A percentile compares a stretch with the other conserved stretches of the same genome.
phyloP scores from a whole-genome alignment of 2,113 vertebrate genomes.

The Synchiropus splendidus region DNA sequence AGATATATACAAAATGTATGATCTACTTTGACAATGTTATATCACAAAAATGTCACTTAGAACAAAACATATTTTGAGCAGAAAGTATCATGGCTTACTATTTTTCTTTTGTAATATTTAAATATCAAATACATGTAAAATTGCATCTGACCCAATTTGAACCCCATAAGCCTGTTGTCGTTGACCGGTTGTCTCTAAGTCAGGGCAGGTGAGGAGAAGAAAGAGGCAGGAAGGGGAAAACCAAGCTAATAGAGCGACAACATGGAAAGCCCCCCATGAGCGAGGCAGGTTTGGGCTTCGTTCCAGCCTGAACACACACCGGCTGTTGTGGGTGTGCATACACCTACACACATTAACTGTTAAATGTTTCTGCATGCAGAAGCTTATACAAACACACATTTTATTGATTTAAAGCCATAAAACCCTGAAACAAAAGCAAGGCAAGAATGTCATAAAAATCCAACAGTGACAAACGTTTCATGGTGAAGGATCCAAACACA shows the following conservation, averaged over 20 bases:
- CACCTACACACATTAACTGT: slow-evolving; percentile 26
- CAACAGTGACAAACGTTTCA: slow-evolving; percentile 36
- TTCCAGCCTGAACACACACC: slow-evolving; percentile 2
- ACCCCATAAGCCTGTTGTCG: too few species aligned
- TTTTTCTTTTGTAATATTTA: too few species aligned
- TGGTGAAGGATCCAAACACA: slow-evolving; percentile 40
- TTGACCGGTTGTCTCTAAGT: too few species aligned
- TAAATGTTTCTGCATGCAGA: slow-evolving; percentile 29
- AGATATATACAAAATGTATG: too few species aligned
- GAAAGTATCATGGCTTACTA: too few species aligned
- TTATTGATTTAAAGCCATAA: slow-evolving; percentile 48
- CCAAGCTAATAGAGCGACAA: slow-evolving; percentile 15
- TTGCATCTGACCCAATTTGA: too few species aligned
- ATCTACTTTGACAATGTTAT: too few species aligned
- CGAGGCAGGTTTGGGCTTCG: too few species aligned
- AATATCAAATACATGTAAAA: too few species aligned
- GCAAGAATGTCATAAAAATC: slow-evolving; percentile 34
- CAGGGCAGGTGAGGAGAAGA: too few species aligned
- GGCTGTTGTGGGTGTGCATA: slow-evolving; percentile 7
- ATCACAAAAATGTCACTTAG: too few species aligned
- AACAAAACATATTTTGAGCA: too few species aligned
- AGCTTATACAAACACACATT: slow-evolving; percentile 44
- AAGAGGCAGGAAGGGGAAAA: slow-evolving; percentile 20
- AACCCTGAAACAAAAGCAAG: slow-evolving; percentile 47
- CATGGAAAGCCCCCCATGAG: slow-evolving; percentile 37